Base-by-base conservation (phyloP, 2,113 vertebrate genomes). In the Phocoena phocoena region DNA sequence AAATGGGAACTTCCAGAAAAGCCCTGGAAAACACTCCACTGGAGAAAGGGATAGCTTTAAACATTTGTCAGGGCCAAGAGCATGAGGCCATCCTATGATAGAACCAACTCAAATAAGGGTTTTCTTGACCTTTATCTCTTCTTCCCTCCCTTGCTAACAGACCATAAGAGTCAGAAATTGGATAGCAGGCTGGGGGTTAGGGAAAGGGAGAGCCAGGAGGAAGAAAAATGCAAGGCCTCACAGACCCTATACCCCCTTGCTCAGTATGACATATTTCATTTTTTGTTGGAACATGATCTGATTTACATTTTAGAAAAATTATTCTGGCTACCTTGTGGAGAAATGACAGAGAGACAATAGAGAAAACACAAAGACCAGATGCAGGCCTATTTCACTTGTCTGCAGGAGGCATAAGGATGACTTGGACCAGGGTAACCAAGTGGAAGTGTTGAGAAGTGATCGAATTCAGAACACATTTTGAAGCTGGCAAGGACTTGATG, bases 331-430 rank as follows among this genome's bases (percentile, higher is more conserved):
- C 20, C 26, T 41, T 50, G 38, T 62, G 47, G 60, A 38, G 62
- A 82, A 87, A 76, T 53, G 74, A 53, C 58, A 68, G n/a, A 91
- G 74, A 60, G 17, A 4, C 38, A 82, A 68, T 1, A 68, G 50
- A 58, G 28, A 38, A 81, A 73, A 87, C 21, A 60, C n/a, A 44
- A 87, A 82, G 67, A 67, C 26, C 97, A 97, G 98, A 98, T 98
- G 96, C 96, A 96, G 91, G 82, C 90, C 96, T 92, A 14, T 50
- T 82, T 68, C 60, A 53, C 33, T 92, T 44, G 31, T 88, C 10
- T 25, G 38, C 10, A 18, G 23, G 67, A 60, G 18, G 31, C 18
- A 38, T 21, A 60, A 74, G 18, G 25, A 73, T 71, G 67, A 9
- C 65, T 74, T 28, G 13, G 73, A 38, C 31, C 47, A 25, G 47